phyloP scores from a whole-genome alignment of 2,797 vertebrate species.

The Decapterus maruadsi region DNA sequence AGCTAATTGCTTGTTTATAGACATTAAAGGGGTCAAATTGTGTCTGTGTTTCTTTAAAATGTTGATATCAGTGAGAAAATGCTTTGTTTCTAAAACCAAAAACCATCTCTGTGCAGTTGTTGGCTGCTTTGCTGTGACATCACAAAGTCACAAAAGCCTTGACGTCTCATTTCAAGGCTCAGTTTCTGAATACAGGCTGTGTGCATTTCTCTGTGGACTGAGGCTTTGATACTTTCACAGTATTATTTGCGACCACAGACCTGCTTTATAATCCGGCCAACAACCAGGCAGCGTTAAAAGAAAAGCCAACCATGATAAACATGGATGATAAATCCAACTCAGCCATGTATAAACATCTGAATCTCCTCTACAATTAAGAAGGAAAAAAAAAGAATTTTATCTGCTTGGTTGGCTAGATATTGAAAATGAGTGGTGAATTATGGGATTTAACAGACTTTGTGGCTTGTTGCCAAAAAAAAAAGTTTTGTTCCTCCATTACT shows the following conservation, averaged over 20 bases:
- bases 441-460: slow-evolving; percentile 30
- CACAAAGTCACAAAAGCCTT: too few relatives aligned
- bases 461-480: slow-evolving; percentile 34
- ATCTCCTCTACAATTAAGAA: neutral
- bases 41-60: too few relatives aligned
- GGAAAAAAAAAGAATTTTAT: neutral
- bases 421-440: slow-evolving; percentile 12
- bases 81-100: too few relatives aligned
- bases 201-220: too few relatives aligned
- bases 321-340: neutral
- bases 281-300: neutral
- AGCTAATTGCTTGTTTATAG: neutral
- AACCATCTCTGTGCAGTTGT: too few relatives aligned
- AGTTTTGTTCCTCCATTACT: slow-evolving; percentile 38
- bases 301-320: neutral
- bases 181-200: too few relatives aligned
- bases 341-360: neutral
- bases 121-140: too few relatives aligned
- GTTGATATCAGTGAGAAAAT: too few relatives aligned
- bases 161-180: too few relatives aligned
- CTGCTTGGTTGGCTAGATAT: neutral
- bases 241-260: too few relatives aligned
- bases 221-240: too few relatives aligned
- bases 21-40: neutral
- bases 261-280: too few relatives aligned